Evolutionary conservation across 2,888 invertebrate genomes (phyloP).

Genomic region (Branchinecta sandiegonensis): DNA sequence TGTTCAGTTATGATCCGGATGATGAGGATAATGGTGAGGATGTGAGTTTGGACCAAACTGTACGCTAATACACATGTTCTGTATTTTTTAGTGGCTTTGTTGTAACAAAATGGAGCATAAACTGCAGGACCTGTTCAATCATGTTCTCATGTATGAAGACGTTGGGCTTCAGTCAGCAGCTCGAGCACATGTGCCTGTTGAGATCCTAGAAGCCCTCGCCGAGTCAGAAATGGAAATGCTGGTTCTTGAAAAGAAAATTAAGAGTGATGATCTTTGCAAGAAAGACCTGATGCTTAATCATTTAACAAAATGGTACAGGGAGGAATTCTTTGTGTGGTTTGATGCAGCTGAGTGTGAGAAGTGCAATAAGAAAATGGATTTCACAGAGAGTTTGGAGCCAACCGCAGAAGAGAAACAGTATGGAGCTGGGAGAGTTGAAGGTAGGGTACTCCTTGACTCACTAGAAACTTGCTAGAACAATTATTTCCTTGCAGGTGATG

Average conservation of each 20-base stretch:
- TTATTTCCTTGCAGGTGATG: too few relatives aligned
- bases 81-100: too few relatives aligned
- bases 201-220: background rate
- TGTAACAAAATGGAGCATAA: background rate
- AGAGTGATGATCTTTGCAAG: slow-evolving; percentile 41
- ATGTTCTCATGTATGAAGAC: slow-evolving; percentile 21
- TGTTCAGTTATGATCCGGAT: too few relatives aligned
- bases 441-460: slow-evolving; percentile 30
- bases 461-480: too few relatives aligned
- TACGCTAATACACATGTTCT: too few relatives aligned
- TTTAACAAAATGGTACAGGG: slow-evolving; percentile 79
- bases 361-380: slow-evolving; percentile 46
- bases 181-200: slow-evolving; percentile 12
- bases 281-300: slow-evolving; percentile 62
- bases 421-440: slow-evolving; percentile 39
- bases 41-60: too few relatives aligned
- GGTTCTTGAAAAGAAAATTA: slow-evolving; percentile 25
- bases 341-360: slow-evolving; percentile 55
- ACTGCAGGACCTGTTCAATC: slow-evolving; percentile 4
- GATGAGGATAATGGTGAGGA: too few relatives aligned
- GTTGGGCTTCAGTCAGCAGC: slow-evolving; percentile 18
- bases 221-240: slow-evolving; percentile 18
- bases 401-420: slow-evolving; percentile 35
- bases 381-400: slow-evolving; percentile 35
- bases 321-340: slow-evolving; percentile 81